These are phyloP conservation scores for Pachypanchax playfairii DNA, from an alignment of 2,113 vertebrate genomes.

Conservation along the genomic window DNA sequence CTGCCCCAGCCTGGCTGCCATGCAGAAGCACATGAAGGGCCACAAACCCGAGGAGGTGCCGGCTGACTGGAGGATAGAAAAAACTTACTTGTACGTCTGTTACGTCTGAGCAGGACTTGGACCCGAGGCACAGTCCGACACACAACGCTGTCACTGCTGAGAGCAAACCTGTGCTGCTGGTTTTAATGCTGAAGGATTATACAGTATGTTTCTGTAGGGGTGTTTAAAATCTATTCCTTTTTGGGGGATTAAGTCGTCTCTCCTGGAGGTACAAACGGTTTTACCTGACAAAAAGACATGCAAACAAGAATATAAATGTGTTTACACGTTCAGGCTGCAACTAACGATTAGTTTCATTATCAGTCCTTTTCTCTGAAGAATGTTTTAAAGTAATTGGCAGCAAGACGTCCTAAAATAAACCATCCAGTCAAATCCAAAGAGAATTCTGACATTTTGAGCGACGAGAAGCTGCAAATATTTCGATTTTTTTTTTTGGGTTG, in stretches of 20 bases:
- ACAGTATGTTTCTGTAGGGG: constrained; percentile 27
- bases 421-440: constrained; percentile 27
- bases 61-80: constrained; percentile 99
- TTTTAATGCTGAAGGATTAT: constrained; percentile 43
- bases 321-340: constrained; percentile 39
- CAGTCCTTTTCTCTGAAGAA: constrained; percentile 20
- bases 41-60: constrained; percentile 98
- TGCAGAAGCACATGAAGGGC: constrained; percentile 99
- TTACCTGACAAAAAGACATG: constrained; percentile 29
- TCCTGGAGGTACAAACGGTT: constrained; percentile 29
- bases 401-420: constrained; percentile 12
- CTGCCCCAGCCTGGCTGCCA: constrained; percentile 98
- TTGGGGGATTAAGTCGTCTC: constrained; percentile 31
- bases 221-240: constrained; percentile 5
- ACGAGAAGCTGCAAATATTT: neutral
- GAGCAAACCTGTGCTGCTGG: constrained; percentile 39
- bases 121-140: constrained; percentile 38
- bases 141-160: constrained; percentile 13
- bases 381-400: constrained; percentile 22
- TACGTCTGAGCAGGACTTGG: constrained; percentile 86
- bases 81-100: constrained; percentile 98
- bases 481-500: neutral
- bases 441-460: constrained; percentile 2
- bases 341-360: constrained; percentile 22
- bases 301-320: constrained; percentile 31